phyloP scores from a whole-genome alignment of 2,113 vertebrate species.

The Balaenoptera acutorostrata region DNA sequence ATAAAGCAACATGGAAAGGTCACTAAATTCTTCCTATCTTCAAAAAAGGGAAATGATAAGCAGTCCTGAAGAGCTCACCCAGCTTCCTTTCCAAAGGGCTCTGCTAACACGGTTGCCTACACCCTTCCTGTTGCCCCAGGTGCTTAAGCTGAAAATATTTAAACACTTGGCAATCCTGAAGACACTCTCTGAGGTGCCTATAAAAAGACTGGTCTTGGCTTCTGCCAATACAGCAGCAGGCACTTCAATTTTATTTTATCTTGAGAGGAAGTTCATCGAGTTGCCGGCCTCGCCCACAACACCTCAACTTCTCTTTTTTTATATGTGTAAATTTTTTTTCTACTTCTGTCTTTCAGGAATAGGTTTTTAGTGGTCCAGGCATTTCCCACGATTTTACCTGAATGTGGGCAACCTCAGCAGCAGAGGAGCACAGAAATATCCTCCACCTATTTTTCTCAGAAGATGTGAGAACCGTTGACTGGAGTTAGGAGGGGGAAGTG shows the following conservation, averaged over 20 bases:
- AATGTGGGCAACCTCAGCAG: not conserved
- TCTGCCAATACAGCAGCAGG: not conserved
- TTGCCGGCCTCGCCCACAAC: not conserved
- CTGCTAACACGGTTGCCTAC: not conserved
- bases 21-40: not conserved
- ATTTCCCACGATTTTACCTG: not conserved
- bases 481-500: not conserved
- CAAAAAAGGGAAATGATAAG: constrained; percentile 27
- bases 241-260: not conserved
- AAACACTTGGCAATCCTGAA: constrained; percentile 1
- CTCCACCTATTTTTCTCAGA: not conserved
- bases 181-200: not conserved
- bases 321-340: not conserved
- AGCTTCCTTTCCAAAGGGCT: constrained; percentile 33
- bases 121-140: constrained; percentile 57
- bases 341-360: constrained; percentile 1
- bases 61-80: not conserved
- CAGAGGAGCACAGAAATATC: not conserved
- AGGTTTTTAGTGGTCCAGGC: not conserved
- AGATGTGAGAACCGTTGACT: not conserved
- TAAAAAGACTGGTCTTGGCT: not conserved
- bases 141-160: constrained; percentile 29
- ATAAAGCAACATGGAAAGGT: not conserved
- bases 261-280: not conserved
- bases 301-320: constrained; percentile 11